Evolutionary conservation across 1,140 invertebrate species (phyloP).

Genomic region (Tetraneura akinire): DNA sequence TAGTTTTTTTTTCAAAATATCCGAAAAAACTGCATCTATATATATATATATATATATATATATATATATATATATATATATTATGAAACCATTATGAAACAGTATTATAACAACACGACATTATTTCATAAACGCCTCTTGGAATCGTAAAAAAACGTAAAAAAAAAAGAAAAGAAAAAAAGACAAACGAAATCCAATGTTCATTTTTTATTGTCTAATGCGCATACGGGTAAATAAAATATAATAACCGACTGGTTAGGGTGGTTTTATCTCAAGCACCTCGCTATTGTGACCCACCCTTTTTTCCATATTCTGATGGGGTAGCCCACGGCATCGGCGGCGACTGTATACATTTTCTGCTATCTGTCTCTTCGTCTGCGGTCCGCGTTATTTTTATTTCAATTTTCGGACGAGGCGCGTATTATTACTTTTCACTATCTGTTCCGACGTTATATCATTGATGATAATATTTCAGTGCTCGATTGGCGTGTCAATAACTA

Average conservation of each 20-base stretch:
- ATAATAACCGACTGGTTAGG: slow-evolving; percentile 36
- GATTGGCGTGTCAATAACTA: too few relatives aligned
- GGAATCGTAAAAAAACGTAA: slow-evolving; percentile 9
- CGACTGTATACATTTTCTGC: slow-evolving; percentile 5
- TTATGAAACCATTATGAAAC: slow-evolving; percentile 17
- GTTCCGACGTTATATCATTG: too few relatives aligned
- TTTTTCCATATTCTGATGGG: slow-evolving; percentile 7
- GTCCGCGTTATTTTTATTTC: neutral
- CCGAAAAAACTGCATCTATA: too few relatives aligned
- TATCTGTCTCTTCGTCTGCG: neutral
- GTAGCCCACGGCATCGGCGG: neutral
- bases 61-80: neutral
- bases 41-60: too few relatives aligned
- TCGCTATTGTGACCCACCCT: slow-evolving; percentile 47
- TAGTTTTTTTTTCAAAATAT: too few relatives aligned
- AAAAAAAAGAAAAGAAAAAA: neutral
- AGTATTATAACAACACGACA: slow-evolving; percentile 14
- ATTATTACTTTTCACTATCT: too few relatives aligned
- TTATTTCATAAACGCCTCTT: slow-evolving; percentile 36
- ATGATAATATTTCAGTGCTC: too few relatives aligned
- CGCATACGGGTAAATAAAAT: slow-evolving; percentile 38
- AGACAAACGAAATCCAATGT: slow-evolving; percentile 35
- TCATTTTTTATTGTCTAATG: slow-evolving; percentile 37
- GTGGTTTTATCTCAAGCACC: slow-evolving; percentile 46
- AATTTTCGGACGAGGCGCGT: too few relatives aligned